Evolutionary conservation across 2,888 invertebrate species (phyloP).

Genomic region (Cataglyphis albicans): DNA sequence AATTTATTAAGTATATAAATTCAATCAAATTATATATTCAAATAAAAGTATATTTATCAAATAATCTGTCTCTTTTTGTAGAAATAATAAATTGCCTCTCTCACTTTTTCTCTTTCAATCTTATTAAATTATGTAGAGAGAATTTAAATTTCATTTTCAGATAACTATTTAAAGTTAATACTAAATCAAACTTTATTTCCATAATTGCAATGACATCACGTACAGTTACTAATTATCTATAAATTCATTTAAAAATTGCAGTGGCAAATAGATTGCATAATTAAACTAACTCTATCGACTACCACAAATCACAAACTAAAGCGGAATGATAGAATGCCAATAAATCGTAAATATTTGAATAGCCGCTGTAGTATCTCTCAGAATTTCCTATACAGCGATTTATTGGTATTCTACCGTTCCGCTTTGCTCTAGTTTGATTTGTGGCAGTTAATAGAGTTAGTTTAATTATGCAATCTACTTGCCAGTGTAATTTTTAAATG

Average conservation of each 20-base stretch:
- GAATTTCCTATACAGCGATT: background rate
- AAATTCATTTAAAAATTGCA: conserved; percentile 24
- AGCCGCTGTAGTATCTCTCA: background rate
- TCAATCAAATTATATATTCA: background rate
- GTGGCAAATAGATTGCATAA: conserved; percentile 13
- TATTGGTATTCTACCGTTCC: conserved; percentile 25
- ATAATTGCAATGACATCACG: background rate
- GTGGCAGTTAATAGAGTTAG: background rate
- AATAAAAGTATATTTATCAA: background rate
- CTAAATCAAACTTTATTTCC: background rate
- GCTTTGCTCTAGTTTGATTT: background rate
- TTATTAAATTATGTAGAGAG: background rate
- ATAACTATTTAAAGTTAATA: background rate
- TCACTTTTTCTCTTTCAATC: too few relatives aligned
- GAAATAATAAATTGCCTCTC: background rate
- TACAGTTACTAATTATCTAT: conserved; percentile 23
- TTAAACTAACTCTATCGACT: background rate
- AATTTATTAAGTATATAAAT: background rate
- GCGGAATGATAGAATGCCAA: conserved; percentile 21
- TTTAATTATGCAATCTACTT: conserved; percentile 27
- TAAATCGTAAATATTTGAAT: conserved; percentile 5
- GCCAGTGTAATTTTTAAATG: conserved; percentile 1
- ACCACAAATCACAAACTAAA: background rate
- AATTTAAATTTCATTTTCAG: background rate
- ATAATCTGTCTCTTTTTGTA: background rate